Evolutionary conservation across 2,797 vertebrate species (phyloP).

Genomic region (Helicolenus hilgendorfi): DNA sequence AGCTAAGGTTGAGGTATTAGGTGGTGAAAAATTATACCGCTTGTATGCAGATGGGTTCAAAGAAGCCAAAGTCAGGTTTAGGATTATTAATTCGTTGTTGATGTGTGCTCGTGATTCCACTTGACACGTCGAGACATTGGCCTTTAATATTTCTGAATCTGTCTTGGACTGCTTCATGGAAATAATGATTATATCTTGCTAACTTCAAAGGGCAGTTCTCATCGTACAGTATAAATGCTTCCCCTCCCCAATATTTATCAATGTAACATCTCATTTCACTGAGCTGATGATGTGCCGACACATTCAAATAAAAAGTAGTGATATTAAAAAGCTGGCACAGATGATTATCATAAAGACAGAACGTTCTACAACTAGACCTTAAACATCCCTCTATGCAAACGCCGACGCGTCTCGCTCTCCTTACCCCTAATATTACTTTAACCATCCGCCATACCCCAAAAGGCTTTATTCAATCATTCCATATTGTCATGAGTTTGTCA

Average conservation of each 20-base stretch:
- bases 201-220: background rate
- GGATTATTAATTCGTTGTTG: background rate
- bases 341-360: background rate
- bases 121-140: background rate
- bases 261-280: background rate
- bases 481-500: too few species aligned
- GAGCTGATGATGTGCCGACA: background rate
- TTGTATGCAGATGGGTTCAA: background rate
- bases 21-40: background rate
- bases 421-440: background rate
- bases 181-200: background rate
- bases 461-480: background rate
- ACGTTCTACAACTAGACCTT: too few species aligned
- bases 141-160: background rate
- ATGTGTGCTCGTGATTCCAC: background rate
- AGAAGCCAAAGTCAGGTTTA: background rate
- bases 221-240: background rate
- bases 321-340: background rate
- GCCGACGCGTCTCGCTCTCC: background rate
- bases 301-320: background rate
- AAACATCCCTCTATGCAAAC: background rate
- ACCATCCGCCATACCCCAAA: background rate
- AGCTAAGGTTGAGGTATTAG: background rate
- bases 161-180: background rate
- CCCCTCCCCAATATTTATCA: background rate